Evolutionary conservation across 2,888 invertebrate species (phyloP), one percentile per base, ranked within the genome.

Genomic region (Marronus borbonicus): DNA sequence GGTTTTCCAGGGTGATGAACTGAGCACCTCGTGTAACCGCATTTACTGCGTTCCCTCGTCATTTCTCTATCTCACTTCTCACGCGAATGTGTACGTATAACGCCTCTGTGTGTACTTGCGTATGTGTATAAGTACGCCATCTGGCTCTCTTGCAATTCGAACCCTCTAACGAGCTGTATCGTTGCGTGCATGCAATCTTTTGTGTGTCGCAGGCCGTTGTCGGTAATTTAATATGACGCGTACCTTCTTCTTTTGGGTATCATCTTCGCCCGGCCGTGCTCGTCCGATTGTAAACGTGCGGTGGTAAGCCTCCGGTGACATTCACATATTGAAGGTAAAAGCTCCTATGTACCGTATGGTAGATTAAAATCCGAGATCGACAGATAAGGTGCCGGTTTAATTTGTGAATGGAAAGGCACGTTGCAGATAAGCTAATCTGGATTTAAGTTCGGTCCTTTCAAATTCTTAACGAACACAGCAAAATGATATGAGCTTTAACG

Each of bases 1-100:
- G 87, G 87, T 87, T 88, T 88, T 88, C 87, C 87, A 86, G 87
- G 86, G 88, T 87, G 88, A 86, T 87, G 87, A 86, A 86, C 87
- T 85, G 85, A 86, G 86, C 86, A 86, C 86, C 86, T 86, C 86
- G 70, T 60, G 72, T 60, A 74, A 74, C 72, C 72, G 39, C 72
- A 74, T 74, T 49, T 74, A 36, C 72, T 60, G 20, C 60, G 60
- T 60, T 49, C 60, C 72, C 60, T 39, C 72, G 36, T 68, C 49
- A 44, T 44, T 44, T 44, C 44, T 44, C 10, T 60, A 14, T 49
- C 12, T 68, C 62, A 31, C 62, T 62, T 14, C 62, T 31, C 12
- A 31, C 62, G 28, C 24, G 62, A 14, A 24, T 62, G 62, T 62
- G 31, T 24, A 5, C 36, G 65, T 17, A 36, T 36, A 62, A 1